phyloP scores from a whole-genome alignment of 1,140 invertebrate species.

The Acyrthosiphon pisum region DNA sequence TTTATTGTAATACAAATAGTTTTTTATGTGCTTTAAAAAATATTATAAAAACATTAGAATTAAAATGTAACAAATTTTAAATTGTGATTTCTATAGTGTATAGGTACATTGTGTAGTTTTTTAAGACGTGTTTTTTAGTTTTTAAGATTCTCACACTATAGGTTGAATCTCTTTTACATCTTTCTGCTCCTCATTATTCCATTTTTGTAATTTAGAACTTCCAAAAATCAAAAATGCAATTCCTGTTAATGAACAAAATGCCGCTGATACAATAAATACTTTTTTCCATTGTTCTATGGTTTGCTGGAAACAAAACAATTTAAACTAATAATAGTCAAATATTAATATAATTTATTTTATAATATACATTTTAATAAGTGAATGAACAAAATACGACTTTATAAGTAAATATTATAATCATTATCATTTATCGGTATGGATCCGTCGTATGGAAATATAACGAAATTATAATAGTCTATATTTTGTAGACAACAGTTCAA shows the following conservation, averaged over 20 bases:
- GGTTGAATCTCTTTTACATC: not conserved
- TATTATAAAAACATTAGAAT: no score
- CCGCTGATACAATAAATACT: constrained; percentile 70
- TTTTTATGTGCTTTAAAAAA: no score
- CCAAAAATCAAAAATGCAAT: constrained; percentile 68
- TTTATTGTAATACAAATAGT: no score
- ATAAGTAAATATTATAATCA: not conserved
- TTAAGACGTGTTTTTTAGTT: not conserved
- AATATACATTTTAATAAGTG: not conserved
- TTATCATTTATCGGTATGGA: not conserved
- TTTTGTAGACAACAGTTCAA: not conserved
- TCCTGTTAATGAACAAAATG: constrained; percentile 67
- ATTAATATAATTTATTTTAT: not conserved
- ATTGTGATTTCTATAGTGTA: not conserved
- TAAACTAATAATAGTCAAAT: not conserved
- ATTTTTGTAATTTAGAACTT: constrained; percentile 69
- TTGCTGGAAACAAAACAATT: constrained; percentile 67
- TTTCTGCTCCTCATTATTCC: constrained; percentile 65
- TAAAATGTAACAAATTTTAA: not conserved
- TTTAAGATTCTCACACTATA: not conserved
- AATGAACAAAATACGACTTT: not conserved
- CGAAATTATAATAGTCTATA: not conserved
- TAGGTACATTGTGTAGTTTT: not conserved
- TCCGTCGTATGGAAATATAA: not conserved
- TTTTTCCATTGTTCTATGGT: constrained; percentile 72